A percentile compares a stretch with the other conserved stretches of the same genome.
Conservation (phyloP, 1,140 invertebrate species). For the Hirudo medicinalis region DNA sequence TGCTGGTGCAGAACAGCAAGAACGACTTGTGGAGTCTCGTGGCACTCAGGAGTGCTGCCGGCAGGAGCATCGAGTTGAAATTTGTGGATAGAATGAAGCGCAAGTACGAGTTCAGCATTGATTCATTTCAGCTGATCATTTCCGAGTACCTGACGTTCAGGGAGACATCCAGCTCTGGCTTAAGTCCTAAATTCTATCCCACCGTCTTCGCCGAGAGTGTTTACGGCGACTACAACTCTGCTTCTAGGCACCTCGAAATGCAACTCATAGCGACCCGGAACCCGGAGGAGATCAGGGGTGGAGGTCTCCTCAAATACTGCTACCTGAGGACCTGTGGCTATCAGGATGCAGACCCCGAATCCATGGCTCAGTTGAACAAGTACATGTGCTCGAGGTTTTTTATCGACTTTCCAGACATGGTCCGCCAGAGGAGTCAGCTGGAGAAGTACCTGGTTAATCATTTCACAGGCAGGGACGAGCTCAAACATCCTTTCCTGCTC, state of each 20-base stretch:
- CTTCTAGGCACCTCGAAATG: constrained; percentile 79
- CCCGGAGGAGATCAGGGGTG: constrained; percentile 96
- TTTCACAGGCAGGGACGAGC: constrained; percentile 76
- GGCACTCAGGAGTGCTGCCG: constrained; percentile 73
- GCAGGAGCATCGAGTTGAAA: constrained; percentile 82
- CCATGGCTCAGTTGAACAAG: constrained; percentile 77
- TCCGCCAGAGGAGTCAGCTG: constrained; percentile 20
- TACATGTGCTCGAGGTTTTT: constrained; percentile 99
- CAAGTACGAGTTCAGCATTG: constrained; percentile 98
- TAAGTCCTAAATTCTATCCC: constrained; percentile 87
- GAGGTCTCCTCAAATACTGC: constrained; percentile 95
- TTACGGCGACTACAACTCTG: constrained; percentile 91
- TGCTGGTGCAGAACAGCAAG: constrained; percentile 53
- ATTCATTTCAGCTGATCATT: constrained; percentile 94
- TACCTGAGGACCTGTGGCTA: constrained; percentile 85
- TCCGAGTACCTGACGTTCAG: constrained; percentile 88
- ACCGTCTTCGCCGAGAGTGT: constrained; percentile 92
- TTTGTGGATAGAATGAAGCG: constrained; percentile 97
- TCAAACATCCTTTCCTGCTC: constrained; percentile 87
- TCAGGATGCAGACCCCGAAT: constrained; percentile 65
- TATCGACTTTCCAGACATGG: constrained; percentile 68
- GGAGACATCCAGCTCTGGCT: constrained; percentile 66
- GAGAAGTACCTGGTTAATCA: constrained; percentile 54
- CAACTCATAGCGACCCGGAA: constrained; percentile 83
- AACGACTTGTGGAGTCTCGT: constrained; percentile 90